phyloP scores from a whole-genome alignment of 2,113 vertebrate genomes.

The Triplophysa dalaica region DNA sequence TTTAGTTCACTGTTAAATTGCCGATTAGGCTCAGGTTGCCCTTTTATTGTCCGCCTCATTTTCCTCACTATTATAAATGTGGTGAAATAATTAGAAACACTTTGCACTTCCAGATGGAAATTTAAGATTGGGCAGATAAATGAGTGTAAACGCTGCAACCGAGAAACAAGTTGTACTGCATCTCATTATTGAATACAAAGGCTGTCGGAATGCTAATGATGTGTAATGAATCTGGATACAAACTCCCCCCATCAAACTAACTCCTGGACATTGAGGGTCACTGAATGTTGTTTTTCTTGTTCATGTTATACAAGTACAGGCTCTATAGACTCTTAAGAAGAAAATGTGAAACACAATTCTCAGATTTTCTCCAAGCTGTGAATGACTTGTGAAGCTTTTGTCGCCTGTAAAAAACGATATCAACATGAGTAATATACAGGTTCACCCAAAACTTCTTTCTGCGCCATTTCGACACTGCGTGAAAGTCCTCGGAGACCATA shows the following conservation, averaged over 20 bases:
- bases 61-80: background rate
- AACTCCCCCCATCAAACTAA: slow-evolving; percentile 7
- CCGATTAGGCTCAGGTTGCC: slow-evolving; percentile 7
- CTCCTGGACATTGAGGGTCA: slow-evolving; percentile 19
- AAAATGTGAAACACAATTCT: slow-evolving; percentile 5
- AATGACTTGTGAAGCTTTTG: background rate
- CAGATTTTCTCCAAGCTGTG: slow-evolving; percentile 2
- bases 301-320: background rate
- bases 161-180: slow-evolving; percentile 9
- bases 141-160: background rate
- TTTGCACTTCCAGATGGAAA: slow-evolving; percentile 36
- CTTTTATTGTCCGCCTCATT: slow-evolving; percentile 17
- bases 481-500: background rate
- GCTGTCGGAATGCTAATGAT: slow-evolving; percentile 36
- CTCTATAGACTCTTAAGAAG: background rate
- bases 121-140: slow-evolving; percentile 33
- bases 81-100: slow-evolving; percentile 26
- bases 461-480: background rate
- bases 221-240: slow-evolving; percentile 32
- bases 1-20: slow-evolving; percentile 19
- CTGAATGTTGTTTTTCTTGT: background rate
- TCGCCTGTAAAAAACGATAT: background rate
- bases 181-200: slow-evolving; percentile 27
- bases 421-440: background rate
- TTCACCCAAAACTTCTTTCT: background rate